These are phyloP conservation scores for Pocillopora meandrina DNA, from an alignment of 92 coral and sea anemone species.

Conservation along the genomic window DNA sequence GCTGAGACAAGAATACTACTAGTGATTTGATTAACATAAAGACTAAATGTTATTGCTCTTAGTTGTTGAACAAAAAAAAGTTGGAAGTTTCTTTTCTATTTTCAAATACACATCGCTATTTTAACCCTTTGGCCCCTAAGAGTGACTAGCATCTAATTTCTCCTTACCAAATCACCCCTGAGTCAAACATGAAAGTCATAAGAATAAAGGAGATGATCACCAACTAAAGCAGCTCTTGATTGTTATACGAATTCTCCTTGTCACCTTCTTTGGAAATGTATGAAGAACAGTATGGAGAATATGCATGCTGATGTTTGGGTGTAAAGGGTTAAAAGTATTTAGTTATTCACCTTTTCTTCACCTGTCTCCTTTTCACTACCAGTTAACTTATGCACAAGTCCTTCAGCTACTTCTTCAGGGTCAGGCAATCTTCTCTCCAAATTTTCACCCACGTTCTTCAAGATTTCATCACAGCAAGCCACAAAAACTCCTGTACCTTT, in stretches of 20 bases:
- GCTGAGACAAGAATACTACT: too few species aligned
- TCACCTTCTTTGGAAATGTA: background rate
- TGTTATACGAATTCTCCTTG: background rate
- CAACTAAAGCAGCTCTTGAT: too few species aligned
- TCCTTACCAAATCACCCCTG: too few species aligned
- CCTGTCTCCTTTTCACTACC: slow-evolving; percentile 4
- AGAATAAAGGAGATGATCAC: too few species aligned
- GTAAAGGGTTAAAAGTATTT: background rate
- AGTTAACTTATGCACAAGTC: slow-evolving; percentile 60
- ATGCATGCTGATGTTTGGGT: too few species aligned
- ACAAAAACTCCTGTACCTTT: slow-evolving; percentile 76
- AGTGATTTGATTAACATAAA: too few species aligned
- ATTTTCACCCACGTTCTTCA: slow-evolving; percentile 83
- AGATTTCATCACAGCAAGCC: slow-evolving; percentile 65
- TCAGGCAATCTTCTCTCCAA: slow-evolving; percentile 87
- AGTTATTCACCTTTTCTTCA: slow-evolving; percentile 11
- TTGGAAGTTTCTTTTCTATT: background rate
- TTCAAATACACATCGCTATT: too few species aligned
- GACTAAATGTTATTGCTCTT: background rate
- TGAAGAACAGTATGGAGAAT: too few species aligned
- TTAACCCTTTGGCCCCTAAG: too few species aligned
- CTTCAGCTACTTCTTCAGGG: slow-evolving; percentile 30
- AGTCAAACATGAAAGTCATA: too few species aligned
- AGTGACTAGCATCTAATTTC: too few species aligned
- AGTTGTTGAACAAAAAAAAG: background rate